Percentiles rank a stretch among this genome's conserved stretches.
Evolutionary conservation across 92 coral and sea anemone genomes (phyloP).

Genomic region (Epizoanthus illoricatus): DNA sequence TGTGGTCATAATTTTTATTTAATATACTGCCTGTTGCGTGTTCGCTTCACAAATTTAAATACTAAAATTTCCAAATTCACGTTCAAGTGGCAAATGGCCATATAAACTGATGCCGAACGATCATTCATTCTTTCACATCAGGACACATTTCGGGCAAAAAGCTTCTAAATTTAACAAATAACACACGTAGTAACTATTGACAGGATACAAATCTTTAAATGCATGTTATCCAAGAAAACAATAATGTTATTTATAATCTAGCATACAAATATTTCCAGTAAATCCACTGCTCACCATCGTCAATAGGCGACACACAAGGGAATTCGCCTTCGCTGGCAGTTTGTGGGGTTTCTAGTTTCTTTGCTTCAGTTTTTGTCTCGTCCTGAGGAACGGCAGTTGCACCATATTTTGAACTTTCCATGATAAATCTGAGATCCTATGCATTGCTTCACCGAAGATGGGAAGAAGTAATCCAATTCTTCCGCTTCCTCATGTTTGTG

Average conservation of each 20-base stretch:
- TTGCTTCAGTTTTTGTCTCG: conserved; percentile 16
- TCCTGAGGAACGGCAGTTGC: conserved; percentile 1
- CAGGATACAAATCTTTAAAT: too few species aligned
- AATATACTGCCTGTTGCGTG: too few species aligned
- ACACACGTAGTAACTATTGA: too few species aligned
- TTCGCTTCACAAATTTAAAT: too few species aligned
- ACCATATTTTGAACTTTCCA: conserved; percentile 37
- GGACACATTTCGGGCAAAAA: too few species aligned
- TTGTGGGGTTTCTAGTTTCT: background rate
- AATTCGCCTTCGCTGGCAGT: conserved; percentile 36
- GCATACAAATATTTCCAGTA: background rate
- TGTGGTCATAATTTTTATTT: too few species aligned
- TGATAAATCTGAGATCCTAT: background rate
- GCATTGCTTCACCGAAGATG: conserved; percentile 3
- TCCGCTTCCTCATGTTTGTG: background rate
- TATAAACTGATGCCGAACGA: too few species aligned
- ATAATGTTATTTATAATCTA: background rate
- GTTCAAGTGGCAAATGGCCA: too few species aligned
- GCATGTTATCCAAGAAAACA: background rate
- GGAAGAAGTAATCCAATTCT: background rate
- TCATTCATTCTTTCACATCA: too few species aligned
- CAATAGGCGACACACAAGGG: conserved; percentile 77
- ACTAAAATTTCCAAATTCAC: too few species aligned
- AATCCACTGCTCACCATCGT: conserved; percentile 65
- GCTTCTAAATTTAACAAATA: too few species aligned